Conservation (phyloP, 2,113 vertebrate genomes). For the Pygoscelis adeliae region DNA sequence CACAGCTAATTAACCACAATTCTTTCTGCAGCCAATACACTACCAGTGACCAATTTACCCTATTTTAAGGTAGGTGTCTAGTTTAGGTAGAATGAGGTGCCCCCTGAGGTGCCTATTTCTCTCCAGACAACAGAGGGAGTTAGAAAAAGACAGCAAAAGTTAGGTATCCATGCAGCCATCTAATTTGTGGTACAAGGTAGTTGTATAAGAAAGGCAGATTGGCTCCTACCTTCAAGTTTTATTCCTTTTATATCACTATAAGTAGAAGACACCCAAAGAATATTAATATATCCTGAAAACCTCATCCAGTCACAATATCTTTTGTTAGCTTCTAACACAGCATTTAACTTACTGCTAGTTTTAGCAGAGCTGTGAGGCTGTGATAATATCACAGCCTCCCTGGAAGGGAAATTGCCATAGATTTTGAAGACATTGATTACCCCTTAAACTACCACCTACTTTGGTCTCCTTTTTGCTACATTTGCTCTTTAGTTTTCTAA, state of each 20-base stretch:
- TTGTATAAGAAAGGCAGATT: neutral
- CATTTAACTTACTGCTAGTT: neutral
- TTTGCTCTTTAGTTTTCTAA: conserved; percentile 32
- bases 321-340: neutral
- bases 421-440: conserved; percentile 14
- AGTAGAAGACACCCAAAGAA: neutral
- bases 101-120: neutral
- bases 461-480: conserved; percentile 1
- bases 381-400: neutral
- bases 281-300: neutral
- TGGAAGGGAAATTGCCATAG: neutral
- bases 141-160: neutral
- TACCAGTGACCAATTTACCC: neutral
- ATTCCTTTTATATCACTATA: neutral
- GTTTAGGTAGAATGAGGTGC: neutral
- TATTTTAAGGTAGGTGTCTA: neutral
- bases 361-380: neutral
- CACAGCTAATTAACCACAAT: neutral
- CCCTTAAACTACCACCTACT: neutral
- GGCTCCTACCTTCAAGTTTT: neutral
- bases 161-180: neutral
- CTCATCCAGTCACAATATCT: neutral
- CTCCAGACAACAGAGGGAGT: neutral
- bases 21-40: neutral
- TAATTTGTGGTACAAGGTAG: neutral